phyloP scores from a whole-genome alignment of 1,140 invertebrate genomes.

The Drosophila baimaii region DNA sequence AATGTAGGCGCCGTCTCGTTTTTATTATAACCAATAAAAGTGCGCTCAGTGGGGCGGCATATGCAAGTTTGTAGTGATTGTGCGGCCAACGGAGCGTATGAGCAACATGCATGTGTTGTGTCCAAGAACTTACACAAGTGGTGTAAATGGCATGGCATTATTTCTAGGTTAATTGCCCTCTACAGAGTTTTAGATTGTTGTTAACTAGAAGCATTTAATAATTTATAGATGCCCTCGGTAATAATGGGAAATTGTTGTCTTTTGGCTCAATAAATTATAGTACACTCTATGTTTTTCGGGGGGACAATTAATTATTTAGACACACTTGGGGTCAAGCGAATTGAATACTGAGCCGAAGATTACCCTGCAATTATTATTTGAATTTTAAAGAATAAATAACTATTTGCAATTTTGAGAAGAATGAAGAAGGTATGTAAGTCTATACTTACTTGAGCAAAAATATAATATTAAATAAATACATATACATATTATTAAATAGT shows the following conservation, averaged over 20 bases:
- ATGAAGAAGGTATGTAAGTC: too few relatives aligned
- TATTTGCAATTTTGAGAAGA: too few relatives aligned
- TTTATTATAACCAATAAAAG: constrained; percentile 59
- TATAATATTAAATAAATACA: too few relatives aligned
- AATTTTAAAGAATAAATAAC: too few relatives aligned
- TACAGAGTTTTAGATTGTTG: constrained; percentile 5
- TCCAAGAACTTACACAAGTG: constrained; percentile 20
- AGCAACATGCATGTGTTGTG: constrained; percentile 40
- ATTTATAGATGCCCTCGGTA: constrained; percentile 22
- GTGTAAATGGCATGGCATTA: constrained; percentile 21
- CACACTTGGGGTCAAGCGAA: not conserved
- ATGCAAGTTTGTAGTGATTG: constrained; percentile 51
- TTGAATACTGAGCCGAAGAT: not conserved
- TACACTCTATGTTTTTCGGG: not conserved
- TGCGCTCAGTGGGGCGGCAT: constrained; percentile 17
- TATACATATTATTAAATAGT: too few relatives aligned
- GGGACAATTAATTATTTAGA: constrained; percentile 3
- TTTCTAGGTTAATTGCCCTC: constrained; percentile 39
- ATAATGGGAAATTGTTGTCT: constrained; percentile 1
- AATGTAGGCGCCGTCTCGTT: constrained; percentile 30
- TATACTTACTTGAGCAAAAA: too few relatives aligned
- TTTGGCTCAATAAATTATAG: not conserved
- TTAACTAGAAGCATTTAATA: not conserved
- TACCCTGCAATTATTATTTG: not conserved
- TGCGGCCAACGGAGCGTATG: constrained; percentile 43